Base-by-base conservation (phyloP, 2,797 vertebrate genomes). In the Gymnodraco acuticeps region DNA sequence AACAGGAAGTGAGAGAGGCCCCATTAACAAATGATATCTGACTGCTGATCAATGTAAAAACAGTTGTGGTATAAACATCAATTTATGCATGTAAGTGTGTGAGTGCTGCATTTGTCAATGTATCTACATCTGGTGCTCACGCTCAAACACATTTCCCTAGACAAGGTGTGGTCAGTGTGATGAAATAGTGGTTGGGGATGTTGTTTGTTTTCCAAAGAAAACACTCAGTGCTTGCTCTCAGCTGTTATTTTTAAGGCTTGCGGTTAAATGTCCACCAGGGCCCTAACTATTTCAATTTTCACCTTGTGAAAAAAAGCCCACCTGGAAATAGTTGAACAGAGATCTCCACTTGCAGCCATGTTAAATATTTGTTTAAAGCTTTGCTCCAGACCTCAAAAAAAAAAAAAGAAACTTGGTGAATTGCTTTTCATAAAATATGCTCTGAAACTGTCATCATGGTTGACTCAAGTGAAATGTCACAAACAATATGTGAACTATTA, bases 161-260 rank as follows among this genome's bases (percentile, higher is more conserved):
- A 87, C 50, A 55, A 73, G 62, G 77, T 66, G 72, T 60, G 75
- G 87, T 88, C 70, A 77, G 75, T 54, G 84, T 81, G 87, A 89
- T 87, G 84, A 92, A 90, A 83, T 62, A 70, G 79, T n/a, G 78
- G 83, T 84, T 64, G 43, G 76, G 69, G 77, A 73, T 75, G 77
- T 69, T 90, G 82, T 91, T 94, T 94, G 88, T 94, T 93, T 89
- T 93, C 92, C 93, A 93, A 93, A 87, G 80, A 88, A 92, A 93
- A 92, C 85, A 86, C 80, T 83, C 79, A 5, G 58, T n/a, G 78
- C 87, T 91, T 78, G 83, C 82, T 75, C 88, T 78, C 77, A 70
- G 86, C 75, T 90, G 87, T 93, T 93, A 90, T 94, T 94, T 89
- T 91, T 87, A 91, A 89, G 84, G 77, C 76, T 80, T 92, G 89